Evolutionary conservation across 2,797 vertebrate species (phyloP), one percentile per base, ranked within the genome.

Genomic region (Anableps anableps): DNA sequence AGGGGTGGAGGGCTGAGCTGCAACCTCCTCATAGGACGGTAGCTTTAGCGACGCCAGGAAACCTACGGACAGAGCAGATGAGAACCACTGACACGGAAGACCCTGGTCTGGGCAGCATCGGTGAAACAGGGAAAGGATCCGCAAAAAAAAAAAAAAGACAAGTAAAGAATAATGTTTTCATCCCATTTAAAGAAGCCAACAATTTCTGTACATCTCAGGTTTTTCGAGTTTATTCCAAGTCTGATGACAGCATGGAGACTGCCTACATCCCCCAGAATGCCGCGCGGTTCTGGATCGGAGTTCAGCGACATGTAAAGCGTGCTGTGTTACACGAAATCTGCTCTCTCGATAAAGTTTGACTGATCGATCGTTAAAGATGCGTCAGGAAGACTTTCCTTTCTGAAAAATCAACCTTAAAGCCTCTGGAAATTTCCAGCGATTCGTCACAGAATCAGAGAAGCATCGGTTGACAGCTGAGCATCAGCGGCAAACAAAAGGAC

Each of bases 11-110:
- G 98, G 97, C 51, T 95, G 96, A 47, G 96, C 96, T 0, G 96
- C 97, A 77, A 98, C 97, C 87, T 99, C 98, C 91, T 99, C 98
- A 0, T 99, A 99, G 82, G 97, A 97, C 0, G 98, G 98, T 70
- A 98, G 95, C 94, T 99, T 99, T 86, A 98, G 96, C 29, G 97
- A 96, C 7, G 97, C 97, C 91, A 99, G 90, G 86, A 98, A 96
- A 93, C 98, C 98, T 91, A 26, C 29, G 80, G 45, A 70, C 17
- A 36, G 51, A 13, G 14, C 34, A 51, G 50, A 36, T 14, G 21
- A 70, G 38, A 68, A 41, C 62, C 34, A 38, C 17, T 36, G 34
- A 38, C 21, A 23, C 23, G 36, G 13, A 19, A 43, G 23, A 14
- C 5, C 2, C 38, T n/a, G 13, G 66, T 43, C 43, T 70, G 19